Percentiles rank a stretch among this genome's conserved stretches.
Evolutionary conservation across 2,888 invertebrate species (phyloP).

Genomic region (Theodoxus fluviatilis): DNA sequence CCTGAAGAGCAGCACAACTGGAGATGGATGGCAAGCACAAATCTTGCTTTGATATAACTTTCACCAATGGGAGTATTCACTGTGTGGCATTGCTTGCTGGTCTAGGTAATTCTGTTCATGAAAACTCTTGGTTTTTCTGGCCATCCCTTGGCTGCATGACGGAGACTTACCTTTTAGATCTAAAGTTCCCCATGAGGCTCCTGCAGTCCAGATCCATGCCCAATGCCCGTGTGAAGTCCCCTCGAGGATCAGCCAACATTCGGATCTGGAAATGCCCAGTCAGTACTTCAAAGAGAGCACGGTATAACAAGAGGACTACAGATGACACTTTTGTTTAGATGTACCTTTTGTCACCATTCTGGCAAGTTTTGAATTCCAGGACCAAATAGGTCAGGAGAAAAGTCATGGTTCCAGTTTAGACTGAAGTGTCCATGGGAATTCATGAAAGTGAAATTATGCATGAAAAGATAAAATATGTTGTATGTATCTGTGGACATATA

Average conservation of each 20-base stretch:
- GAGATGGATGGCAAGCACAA: too few relatives aligned
- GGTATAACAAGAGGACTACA: neutral
- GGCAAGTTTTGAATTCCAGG: neutral
- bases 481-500: too few relatives aligned
- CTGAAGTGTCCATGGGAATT: too few relatives aligned
- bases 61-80: too few relatives aligned
- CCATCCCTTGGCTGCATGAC: too few relatives aligned
- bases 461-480: too few relatives aligned
- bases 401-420: too few relatives aligned
- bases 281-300: neutral
- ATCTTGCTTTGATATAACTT: too few relatives aligned
- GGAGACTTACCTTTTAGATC: conserved; percentile 55
- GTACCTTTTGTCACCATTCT: neutral
- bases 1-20: too few relatives aligned
- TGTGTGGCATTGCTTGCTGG: neutral
- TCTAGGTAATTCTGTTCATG: neutral
- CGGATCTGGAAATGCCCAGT: conserved; percentile 71
- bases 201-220: conserved; percentile 82
- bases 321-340: neutral
- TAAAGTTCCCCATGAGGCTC: conserved; percentile 72
- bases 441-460: too few relatives aligned
- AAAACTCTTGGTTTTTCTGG: too few relatives aligned
- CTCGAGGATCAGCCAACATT: conserved; percentile 88
- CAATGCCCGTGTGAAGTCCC: conserved; percentile 79
- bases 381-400: too few relatives aligned